A percentile compares a stretch with the other conserved stretches of the same genome.
Evolutionary conservation across 2,113 vertebrate genomes (phyloP).

Genomic region (Antigone vipio): DNA sequence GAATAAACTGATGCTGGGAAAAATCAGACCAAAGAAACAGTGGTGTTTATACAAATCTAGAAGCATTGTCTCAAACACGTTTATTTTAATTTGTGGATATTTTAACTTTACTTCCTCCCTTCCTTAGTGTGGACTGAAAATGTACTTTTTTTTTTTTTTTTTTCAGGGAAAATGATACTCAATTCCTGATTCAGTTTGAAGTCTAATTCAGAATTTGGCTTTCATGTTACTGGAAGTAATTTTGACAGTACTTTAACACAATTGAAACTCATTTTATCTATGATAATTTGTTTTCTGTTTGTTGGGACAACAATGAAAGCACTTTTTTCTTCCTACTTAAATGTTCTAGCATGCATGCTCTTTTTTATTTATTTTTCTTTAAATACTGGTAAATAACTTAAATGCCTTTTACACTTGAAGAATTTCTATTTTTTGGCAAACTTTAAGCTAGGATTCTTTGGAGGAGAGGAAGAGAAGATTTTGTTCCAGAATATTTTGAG

Average conservation of each 20-base stretch:
- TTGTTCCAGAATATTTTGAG: neutral
- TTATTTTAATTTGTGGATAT: neutral
- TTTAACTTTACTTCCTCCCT: neutral
- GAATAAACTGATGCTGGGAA: neutral
- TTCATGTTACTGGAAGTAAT: neutral
- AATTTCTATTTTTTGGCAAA: neutral
- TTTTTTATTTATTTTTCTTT: fast-evolving
- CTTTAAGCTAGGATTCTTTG: neutral
- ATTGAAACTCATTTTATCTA: neutral
- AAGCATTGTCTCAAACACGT: neutral
- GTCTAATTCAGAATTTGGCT: neutral
- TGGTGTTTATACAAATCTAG: neutral
- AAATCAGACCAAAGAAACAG: neutral
- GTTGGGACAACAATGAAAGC: neutral
- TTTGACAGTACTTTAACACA: neutral
- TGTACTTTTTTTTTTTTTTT: neutral
- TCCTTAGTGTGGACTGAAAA: neutral
- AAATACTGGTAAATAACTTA: neutral
- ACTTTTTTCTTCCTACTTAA: neutral
- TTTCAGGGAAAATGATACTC: neutral
- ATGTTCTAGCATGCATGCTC: neutral
- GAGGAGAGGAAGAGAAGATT: neutral
- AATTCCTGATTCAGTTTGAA: neutral
- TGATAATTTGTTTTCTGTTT: neutral
- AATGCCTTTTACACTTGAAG: neutral